Evolutionary conservation across 2,888 invertebrate species (phyloP), one percentile per base, ranked within the genome.

Genomic region (Lamellibrachia satsuma): DNA sequence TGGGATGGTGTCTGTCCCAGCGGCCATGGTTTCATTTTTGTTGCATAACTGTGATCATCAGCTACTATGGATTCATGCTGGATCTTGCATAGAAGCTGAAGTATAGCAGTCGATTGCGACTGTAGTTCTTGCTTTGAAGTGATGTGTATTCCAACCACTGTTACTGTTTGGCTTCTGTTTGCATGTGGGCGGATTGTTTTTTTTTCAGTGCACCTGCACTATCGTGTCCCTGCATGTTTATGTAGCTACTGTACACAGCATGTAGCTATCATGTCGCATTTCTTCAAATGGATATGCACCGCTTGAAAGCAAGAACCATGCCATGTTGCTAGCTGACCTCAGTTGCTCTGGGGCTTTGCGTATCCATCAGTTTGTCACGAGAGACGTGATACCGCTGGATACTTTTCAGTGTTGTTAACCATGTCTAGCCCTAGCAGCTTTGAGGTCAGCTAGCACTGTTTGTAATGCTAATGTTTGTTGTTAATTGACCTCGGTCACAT

Each of bases 401-500:
- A 75, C 22, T 75, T n/a, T 75, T n/a, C 75, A 75, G 75, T 15
- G 75, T 11, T 6, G 3, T 15, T n/a, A 22, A n/a, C 75, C 75
- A 22, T n/a, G 6, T 22, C 75, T 22, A 75, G 22, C 75, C 22
- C 57, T 11, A n/a, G 2, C 22, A 75, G 22, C 75, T n/a, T 75
- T 75, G 75, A 75, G 75, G 75, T 75, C 2, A n/a, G 75, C 75
- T 75, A 75, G 75, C 75, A 22, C 75, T 11, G 3, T 15, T 75
- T 75, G 75, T 75, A 75, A 22, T 75, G 22, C 75, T 75, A 75
- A 75, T 75, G 75, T 75, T 75, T 75, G 75, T 75, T 75, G 75
- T 75, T 75, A 75, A 75, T 75, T 75, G 75, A 75, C 75, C n/a
- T 75, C 75, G 75, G 75, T 75, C 75, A 75, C 75, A 75, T 75